phyloP scores from a whole-genome alignment of 2,113 vertebrate genomes.

The Cyprinus carpio region DNA sequence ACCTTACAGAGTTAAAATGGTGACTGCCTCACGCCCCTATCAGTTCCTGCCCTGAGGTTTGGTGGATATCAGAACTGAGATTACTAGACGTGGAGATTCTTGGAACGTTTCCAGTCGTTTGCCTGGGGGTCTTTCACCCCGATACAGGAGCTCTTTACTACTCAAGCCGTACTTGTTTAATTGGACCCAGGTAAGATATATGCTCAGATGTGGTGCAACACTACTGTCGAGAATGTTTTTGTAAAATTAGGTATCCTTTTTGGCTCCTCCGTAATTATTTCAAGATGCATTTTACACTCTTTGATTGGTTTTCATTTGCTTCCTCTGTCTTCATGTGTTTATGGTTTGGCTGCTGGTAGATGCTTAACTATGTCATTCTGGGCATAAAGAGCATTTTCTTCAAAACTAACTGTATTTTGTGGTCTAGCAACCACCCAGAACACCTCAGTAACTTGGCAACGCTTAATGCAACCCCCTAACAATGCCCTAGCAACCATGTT shows the following conservation, averaged over 20 bases:
- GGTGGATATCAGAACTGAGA: not conserved
- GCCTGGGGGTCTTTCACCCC: not conserved
- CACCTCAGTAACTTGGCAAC: not conserved
- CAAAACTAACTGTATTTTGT: not conserved
- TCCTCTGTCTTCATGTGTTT: not conserved
- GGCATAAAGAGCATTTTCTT: not conserved
- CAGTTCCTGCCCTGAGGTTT: not conserved
- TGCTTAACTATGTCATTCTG: not conserved
- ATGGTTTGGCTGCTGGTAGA: not conserved
- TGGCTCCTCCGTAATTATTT: not conserved
- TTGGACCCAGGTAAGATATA: constrained; percentile 31
- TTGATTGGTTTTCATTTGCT: constrained; percentile 11
- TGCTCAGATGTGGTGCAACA: constrained; percentile 27
- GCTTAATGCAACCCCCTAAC: not conserved
- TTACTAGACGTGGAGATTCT: not conserved
- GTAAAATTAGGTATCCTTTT: not conserved
- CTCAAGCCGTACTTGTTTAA: constrained; percentile 33
- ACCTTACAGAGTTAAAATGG: not conserved
- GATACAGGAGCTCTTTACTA: not conserved
- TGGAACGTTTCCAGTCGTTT: not conserved
- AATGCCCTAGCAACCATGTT: not conserved
- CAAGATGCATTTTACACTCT: not conserved
- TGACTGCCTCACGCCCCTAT: not conserved
- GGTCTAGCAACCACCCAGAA: not conserved
- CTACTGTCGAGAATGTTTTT: not conserved